phyloP scores from a whole-genome alignment of 2,888 invertebrate species.

The Rhaphigaster nebulosa region DNA sequence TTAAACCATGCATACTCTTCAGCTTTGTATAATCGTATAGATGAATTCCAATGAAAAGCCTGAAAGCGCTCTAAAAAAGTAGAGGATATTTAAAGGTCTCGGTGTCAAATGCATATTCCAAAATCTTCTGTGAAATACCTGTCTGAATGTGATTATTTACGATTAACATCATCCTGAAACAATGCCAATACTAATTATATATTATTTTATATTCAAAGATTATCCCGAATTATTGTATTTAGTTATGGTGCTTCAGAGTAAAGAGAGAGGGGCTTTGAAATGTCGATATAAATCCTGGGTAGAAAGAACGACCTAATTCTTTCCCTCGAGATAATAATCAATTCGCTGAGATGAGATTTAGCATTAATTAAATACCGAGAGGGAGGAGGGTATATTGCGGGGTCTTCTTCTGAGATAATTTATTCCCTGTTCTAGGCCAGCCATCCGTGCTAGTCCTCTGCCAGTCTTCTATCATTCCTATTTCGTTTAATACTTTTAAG shows the following conservation, averaged over 20 bases:
- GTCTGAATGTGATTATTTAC: no score
- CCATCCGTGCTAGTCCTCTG: not conserved
- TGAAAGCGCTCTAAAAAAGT: no score
- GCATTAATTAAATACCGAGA: slow-evolving; percentile 42
- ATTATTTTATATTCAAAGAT: not conserved
- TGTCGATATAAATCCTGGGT: slow-evolving; percentile 21
- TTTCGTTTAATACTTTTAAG: not conserved
- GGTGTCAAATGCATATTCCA: no score
- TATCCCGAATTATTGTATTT: not conserved
- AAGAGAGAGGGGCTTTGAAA: not conserved
- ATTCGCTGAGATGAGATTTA: slow-evolving; percentile 43
- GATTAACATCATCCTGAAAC: no score
- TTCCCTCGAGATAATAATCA: slow-evolving; percentile 14
- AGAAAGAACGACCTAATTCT: slow-evolving; percentile 35
- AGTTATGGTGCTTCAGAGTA: not conserved
- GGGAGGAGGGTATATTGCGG: not conserved
- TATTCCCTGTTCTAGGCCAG: slow-evolving; percentile 30
- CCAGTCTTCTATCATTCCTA: not conserved
- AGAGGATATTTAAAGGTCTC: no score
- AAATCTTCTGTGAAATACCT: no score
- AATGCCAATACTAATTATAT: no score
- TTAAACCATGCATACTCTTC: no score
- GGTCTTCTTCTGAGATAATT: slow-evolving; percentile 4
- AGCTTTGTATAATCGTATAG: no score
- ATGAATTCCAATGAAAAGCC: no score